These are phyloP conservation scores for Acanthisitta chloris DNA, from an alignment of 2,113 vertebrate species.

Conservation along the genomic window DNA sequence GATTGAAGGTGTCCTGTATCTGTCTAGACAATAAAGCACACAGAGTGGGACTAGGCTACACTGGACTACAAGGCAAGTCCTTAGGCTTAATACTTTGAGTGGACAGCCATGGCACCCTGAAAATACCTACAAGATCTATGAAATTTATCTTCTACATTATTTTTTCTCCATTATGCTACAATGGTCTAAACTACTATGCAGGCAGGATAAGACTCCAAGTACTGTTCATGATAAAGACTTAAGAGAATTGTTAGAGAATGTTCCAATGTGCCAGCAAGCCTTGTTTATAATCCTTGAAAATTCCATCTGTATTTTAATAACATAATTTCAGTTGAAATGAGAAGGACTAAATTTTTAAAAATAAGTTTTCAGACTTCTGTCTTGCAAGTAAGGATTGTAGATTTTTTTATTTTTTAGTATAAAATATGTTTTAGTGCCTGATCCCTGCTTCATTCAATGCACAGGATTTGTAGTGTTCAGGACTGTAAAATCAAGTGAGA, in stretches of 20 bases:
- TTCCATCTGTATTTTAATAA: not conserved
- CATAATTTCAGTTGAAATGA: rapidly evolving
- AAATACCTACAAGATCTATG: not conserved
- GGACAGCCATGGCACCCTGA: not conserved
- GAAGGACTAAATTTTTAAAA: not conserved
- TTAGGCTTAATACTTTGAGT: not conserved
- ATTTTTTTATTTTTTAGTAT: not conserved
- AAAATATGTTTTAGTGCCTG: not conserved
- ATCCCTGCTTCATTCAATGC: not conserved
- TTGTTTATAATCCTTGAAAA: not conserved
- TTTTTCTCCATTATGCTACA: not conserved
- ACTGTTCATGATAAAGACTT: not conserved
- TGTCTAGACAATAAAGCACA: not conserved
- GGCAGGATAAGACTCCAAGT: not conserved
- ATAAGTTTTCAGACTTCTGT: not conserved
- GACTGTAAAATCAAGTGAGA: not conserved
- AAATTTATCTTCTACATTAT: not conserved
- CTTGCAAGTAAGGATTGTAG: not conserved
- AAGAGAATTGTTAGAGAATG: not conserved
- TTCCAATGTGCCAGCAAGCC: not conserved
- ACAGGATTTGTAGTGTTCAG: not conserved
- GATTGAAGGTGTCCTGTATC: not conserved
- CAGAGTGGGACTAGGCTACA: not conserved
- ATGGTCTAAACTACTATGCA: not conserved
- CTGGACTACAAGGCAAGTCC: not conserved